Conservation (phyloP, 2,797 vertebrate genomes). For the Gastrophryne carolinensis region DNA sequence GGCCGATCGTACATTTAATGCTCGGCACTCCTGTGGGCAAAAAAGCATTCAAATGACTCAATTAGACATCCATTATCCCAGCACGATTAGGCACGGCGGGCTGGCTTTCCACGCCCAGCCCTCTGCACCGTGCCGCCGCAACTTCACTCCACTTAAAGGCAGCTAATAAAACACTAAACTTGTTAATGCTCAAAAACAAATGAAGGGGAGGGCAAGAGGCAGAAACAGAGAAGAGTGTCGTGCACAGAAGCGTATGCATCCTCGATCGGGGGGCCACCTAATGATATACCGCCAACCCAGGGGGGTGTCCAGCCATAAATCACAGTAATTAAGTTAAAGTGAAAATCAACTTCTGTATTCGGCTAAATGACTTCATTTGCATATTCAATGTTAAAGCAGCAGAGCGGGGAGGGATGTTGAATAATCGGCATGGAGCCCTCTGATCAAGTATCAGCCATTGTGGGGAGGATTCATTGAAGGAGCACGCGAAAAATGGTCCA, state of each 20-base stretch:
- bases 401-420: constrained; percentile 21
- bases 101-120: constrained; percentile 31
- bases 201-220: constrained; percentile 61
- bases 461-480: too few species aligned
- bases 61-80: constrained; percentile 98
- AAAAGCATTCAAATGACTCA: constrained; percentile 99
- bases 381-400: constrained; percentile 70
- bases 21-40: constrained; percentile 97
- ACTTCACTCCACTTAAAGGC: constrained; percentile 77
- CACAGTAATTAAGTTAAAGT: constrained; percentile 85
- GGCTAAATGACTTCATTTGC: constrained; percentile 80
- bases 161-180: constrained; percentile 86
- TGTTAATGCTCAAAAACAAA: constrained; percentile 69
- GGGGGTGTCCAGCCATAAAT: constrained; percentile 79
- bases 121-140: constrained; percentile 38
- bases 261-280: constrained; percentile 61
- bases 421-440: not conserved
- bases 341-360: constrained; percentile 76
- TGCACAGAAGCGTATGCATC: constrained; percentile 14
- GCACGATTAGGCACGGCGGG: constrained; percentile 77
- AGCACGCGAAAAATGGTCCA: too few species aligned
- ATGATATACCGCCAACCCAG: constrained; percentile 61
- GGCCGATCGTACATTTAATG: constrained; percentile 99
- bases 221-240: constrained; percentile 55
- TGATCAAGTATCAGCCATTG: too few species aligned